Evolutionary conservation across 2,113 vertebrate genomes (phyloP), one percentile per base, ranked within the genome.

Genomic region (Bambusicola thoracicus): DNA sequence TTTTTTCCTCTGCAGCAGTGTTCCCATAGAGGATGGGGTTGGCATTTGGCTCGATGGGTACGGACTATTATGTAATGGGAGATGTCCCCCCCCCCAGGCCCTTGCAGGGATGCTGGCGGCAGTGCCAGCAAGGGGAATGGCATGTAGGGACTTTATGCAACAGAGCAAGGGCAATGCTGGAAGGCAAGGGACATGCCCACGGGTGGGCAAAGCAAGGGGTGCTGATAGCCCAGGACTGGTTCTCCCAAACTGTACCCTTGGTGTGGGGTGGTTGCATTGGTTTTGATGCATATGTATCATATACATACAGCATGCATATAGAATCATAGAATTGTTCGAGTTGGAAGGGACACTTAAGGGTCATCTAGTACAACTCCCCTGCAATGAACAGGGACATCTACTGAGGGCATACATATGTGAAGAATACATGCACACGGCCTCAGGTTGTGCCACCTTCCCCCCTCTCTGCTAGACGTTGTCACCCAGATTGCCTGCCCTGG

Each of bases 1-100:
- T 20, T 67, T 67, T 53, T 10, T 40, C 38, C 27, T 20, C 49
- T 72, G 8, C 86, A 89, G 87, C 69, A 61, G 67, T 66, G 90
- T 74, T 91, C 18, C 66, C 61, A 55, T 3, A 1, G 85, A 78
- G 76, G 34, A 27, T 38, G 70, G 63, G 72, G 41, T 61, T 81
- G 67, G 83, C 59, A 56, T 79, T 91, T 94, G 91, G 87, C 15
- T 27, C 79, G 49, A 55, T 77, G 59, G 0, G 16, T 70, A 87
- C 0, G 12, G 85, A 90, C 85, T 81, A 67, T 97, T 95, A 92
- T 85, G 90, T 97, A 95, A 95, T 81, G 80, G 65, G 85, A 86
- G 85, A 70, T 27, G 58, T 89, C 69, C 62, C 83, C 69, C 38
- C n/a, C 49, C 49, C 36, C 87, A 1, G 87, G 81, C 70, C 2